phyloP scores from a whole-genome alignment of 2,113 vertebrate species.

The Circaetus gallicus region DNA sequence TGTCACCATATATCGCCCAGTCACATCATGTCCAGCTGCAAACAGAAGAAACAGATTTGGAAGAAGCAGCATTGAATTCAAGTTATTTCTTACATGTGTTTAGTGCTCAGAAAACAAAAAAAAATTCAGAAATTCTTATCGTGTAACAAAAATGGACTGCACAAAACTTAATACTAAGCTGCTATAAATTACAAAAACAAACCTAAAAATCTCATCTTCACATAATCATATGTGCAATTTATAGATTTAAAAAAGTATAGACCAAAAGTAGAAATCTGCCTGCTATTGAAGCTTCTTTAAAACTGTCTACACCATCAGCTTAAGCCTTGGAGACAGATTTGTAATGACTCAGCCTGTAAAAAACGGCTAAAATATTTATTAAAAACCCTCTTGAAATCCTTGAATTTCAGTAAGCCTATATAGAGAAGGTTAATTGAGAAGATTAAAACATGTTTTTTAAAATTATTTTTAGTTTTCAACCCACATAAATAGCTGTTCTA shows the following conservation, averaged over 20 bases:
- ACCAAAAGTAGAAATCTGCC: neutral
- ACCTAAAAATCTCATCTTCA: neutral
- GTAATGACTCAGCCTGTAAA: neutral
- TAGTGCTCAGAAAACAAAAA: neutral
- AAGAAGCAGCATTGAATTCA: neutral
- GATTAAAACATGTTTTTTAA: slow-evolving; percentile 22
- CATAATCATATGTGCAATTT: neutral
- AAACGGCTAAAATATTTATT: neutral
- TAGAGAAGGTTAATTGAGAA: slow-evolving; percentile 9
- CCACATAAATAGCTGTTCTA: slow-evolving; percentile 34
- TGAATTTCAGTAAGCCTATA: neutral
- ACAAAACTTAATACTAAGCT: neutral
- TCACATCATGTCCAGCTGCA: slow-evolving; percentile 95
- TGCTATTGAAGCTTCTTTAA: neutral
- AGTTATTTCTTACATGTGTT: neutral
- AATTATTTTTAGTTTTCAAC: slow-evolving; percentile 36
- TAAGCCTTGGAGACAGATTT: slow-evolving; percentile 2
- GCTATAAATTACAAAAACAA: neutral
- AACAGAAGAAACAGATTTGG: slow-evolving; percentile 52
- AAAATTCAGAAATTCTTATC: neutral
- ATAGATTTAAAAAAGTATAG: neutral
- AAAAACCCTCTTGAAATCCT: neutral
- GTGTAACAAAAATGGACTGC: neutral
- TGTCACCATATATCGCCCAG: neutral
- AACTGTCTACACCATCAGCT: neutral